Evolutionary conservation across 2,113 vertebrate species (phyloP), one percentile per base, ranked within the genome.

Genomic region (Larimichthys polyactis): DNA sequence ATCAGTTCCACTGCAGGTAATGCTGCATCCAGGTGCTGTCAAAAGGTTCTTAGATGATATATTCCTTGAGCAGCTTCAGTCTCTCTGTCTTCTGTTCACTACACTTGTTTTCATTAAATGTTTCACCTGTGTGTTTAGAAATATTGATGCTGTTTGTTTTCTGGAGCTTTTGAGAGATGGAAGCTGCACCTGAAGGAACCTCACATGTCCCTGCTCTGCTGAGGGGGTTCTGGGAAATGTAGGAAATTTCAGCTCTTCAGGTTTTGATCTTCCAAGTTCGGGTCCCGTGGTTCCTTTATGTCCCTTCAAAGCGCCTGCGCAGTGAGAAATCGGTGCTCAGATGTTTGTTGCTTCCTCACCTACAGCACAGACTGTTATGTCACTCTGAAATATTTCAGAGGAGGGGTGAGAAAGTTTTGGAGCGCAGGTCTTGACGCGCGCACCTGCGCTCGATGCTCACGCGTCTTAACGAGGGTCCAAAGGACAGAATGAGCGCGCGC

Each of bases 381-480:
- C 62, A 82, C 15, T 20, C 15, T 16, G 48, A 4, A 40, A 7
- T 0, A n/a, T 58, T 40, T 64, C 2, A 43, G 57, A 57, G 17
- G 51, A 15, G n/a, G 7, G 54, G 32, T n/a, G 82, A 52, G 60
- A 44, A 43, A 11, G 54, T 17, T 70, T 57, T 1, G 32, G 20
- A 19, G 24, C 22, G 57, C 72, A 55, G 69, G 36, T 67, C 14
- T 54, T 1, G 0, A 32, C 19, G 43, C 72, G 78, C 72, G 81
- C 81, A 78, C 85, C 88, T 86, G 82, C 71, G 71, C 71, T 29
- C 27, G 64, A 36, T 67, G 73, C 78, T 76, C 74, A 22, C 20
- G 62, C 60, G 75, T 65, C 81, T 59, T 1, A 78, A 75, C 77
- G 8, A 27, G 81, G 66, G 88, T 94, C 83, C 92, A 91, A 91